Conservation (phyloP, 2,888 invertebrate genomes). For the Dicyrtoma fusca region DNA sequence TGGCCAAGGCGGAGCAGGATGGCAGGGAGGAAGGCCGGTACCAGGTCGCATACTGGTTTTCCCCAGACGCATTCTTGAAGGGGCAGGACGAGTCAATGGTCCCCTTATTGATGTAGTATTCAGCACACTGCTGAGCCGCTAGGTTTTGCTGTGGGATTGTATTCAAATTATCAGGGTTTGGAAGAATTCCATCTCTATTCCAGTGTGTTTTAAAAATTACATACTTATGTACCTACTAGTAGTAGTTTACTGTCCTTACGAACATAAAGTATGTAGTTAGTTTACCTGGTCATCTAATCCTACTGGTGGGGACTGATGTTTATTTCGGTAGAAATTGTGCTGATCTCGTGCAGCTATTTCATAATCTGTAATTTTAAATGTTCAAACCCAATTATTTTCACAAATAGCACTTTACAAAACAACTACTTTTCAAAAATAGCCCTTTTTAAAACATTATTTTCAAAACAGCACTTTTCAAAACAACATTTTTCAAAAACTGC, state of each 20-base stretch:
- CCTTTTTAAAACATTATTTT: too few species aligned
- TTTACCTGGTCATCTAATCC: constrained; percentile 19
- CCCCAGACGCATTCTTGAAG: constrained; percentile 32
- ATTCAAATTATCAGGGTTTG: background rate
- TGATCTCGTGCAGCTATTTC: constrained; percentile 30
- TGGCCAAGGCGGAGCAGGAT: constrained; percentile 2
- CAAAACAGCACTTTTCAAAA: too few species aligned
- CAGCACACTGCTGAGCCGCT: constrained; percentile 31
- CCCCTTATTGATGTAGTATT: constrained; percentile 24
- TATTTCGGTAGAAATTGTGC: constrained; percentile 26
- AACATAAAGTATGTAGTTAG: background rate
- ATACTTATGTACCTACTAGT: background rate
- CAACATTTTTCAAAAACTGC: too few species aligned
- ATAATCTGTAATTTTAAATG: constrained; percentile 12
- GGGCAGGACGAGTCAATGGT: constrained; percentile 30
- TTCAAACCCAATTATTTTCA: too few species aligned
- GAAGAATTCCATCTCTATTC: background rate
- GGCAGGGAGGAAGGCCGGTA: background rate
- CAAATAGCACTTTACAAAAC: too few species aligned
- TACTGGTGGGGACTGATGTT: constrained; percentile 21
- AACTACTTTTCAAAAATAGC: too few species aligned
- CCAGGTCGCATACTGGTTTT: constrained; percentile 38
- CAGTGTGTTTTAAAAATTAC: background rate
- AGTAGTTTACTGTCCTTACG: background rate
- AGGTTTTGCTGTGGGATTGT: constrained; percentile 9